Base-by-base conservation (phyloP, 2,797 vertebrate species). In the Tragelaphus eurycerus region DNA sequence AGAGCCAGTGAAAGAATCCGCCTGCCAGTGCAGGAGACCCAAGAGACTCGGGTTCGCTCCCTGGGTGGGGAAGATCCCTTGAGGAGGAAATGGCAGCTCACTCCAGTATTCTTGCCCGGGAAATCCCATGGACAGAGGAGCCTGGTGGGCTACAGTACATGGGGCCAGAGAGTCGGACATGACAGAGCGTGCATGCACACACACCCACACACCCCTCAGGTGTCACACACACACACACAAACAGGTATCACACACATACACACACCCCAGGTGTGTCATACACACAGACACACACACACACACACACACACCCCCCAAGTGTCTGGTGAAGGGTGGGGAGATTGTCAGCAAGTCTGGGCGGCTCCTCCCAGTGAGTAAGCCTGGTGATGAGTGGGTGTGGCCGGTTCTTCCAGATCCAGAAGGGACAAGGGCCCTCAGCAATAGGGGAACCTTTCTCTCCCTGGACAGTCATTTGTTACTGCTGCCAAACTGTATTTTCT, bases 141-240 rank as follows among this genome's bases (percentile, higher is more conserved):
- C 11, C 67, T 43, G 34, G 67, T 74, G 21, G 34, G 67, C 34
- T 43, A 74, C 34, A 38, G 67, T 74, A 12, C 67, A 43, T 19
- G 67, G 67, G 9, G 34, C 67, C 11, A 12, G n/a, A 67, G 34
- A 14, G 67, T 43, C 3, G 1, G 34, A 43, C 67, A 74, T 25
- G 34, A 74, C 21, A 74, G 11, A 38, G 38, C 0, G 0, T 21
- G n/a, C 9, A 0, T 34, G 17, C 64, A 12, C 34, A 67, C n/a
- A 21, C 31, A 17, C 31, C 16, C 31, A n/a, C 62, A 64, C 7
- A 8, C 60, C 1, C 14, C 11, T 15, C 57, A 59, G 57, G 57
- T 59, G 57, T 59, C 57, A 27, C 57, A 27, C 59, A 60, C 25
- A 60, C 25, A 60, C 5, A 60, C 57, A 59, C 57, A 25, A 46